Evolutionary conservation across 2,113 vertebrate species (phyloP).

Genomic region (Rhinichthys klamathensis): DNA sequence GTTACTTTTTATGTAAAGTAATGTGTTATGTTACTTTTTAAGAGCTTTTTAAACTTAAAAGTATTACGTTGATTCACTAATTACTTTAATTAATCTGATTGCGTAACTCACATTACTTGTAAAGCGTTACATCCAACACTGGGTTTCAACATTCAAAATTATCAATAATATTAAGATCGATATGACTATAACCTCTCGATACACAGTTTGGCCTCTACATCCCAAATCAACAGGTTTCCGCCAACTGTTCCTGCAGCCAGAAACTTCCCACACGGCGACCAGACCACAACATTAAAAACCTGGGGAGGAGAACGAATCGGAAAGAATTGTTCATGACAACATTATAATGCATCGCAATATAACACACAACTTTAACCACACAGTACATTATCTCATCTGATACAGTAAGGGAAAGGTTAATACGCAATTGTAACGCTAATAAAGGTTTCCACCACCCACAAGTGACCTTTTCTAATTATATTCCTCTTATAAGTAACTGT

Average conservation of each 20-base stretch:
- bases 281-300: constrained; percentile 87
- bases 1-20: no score
- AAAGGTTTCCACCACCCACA: not conserved
- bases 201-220: constrained; percentile 81
- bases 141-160: not conserved
- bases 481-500: not conserved
- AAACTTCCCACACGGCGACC: constrained; percentile 90
- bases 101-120: no score
- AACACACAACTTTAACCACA: not conserved
- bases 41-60: no score
- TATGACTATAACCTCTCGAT: constrained; percentile 84
- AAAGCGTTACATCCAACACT: no score
- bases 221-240: constrained; percentile 86
- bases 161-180: not conserved
- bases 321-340: constrained; percentile 21
- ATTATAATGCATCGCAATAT: not conserved
- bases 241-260: constrained; percentile 86
- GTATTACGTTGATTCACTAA: no score
- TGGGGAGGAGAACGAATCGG: constrained; percentile 59
- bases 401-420: not conserved
- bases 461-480: not conserved
- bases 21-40: no score
- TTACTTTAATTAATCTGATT: no score
- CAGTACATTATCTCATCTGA: not conserved
- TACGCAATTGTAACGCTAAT: not conserved